Base-by-base conservation (phyloP, 1,140 invertebrate species). In the Trichonephila clavipes region DNA sequence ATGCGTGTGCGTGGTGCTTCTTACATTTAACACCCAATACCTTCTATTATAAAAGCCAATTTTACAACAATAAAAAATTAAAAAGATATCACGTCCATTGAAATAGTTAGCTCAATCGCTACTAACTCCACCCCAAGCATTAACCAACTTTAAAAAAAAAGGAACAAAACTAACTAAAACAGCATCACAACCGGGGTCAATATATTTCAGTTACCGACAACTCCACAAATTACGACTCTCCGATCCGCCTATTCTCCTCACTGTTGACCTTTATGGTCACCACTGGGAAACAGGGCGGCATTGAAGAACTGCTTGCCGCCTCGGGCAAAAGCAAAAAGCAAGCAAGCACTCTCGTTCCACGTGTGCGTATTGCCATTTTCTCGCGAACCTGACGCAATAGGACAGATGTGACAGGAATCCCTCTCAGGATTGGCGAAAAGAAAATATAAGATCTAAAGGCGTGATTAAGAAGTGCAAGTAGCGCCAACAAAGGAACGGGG, bases 401-500 rank as follows among this genome's bases (percentile, higher is more conserved):
- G 28, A 77, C 14, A 34, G 69, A 77, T 77, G 69, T 40, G 69
- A 77, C 69, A 77, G 16, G 69, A 77, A 10, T 77, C 10, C 24
- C 4, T 77, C 69, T 40, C 69, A 69, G 21, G 69, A 28, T 34
- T 51, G 69, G 69, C 10, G 24, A 72, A 72, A 72, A 34, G 24
- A 69, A 72, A 72, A 34, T 51, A 77, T 28, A 77, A 77, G 69
- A 77, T 34, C 12, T 1, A 40, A 77, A 77, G 69, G 69, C 69
- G 69, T 77, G 69, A 77, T 77, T 77, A 77, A 34, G 69, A 28
- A 51, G 44, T 51, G 28, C 69, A 40, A 16, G 69, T 28, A 77
- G 28, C 24, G 69, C 69, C 69, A 77, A 77, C 69, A 77, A 77
- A 77, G 69, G 69, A 77, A 77, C 69, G 16, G 69, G 69, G 69